Conservation (phyloP, 2,888 invertebrate genomes). For the Netelia fuscicornis region DNA sequence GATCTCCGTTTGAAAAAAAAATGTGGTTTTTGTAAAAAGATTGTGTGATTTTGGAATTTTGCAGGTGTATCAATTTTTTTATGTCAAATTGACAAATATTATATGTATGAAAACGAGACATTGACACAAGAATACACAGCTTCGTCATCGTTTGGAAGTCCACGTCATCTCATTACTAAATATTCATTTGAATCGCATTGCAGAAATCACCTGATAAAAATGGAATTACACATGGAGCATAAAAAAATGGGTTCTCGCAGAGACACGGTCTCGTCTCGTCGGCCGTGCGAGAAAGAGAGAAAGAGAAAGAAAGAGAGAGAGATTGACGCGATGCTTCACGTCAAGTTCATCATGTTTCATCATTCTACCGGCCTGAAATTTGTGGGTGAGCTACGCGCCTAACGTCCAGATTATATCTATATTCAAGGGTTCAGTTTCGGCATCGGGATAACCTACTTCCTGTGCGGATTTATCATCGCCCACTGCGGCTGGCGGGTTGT, state of each 20-base stretch:
- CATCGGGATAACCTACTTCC: constrained; percentile 90
- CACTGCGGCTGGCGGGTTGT: constrained; percentile 89
- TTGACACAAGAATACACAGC: constrained; percentile 64
- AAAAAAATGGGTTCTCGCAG: constrained; percentile 71
- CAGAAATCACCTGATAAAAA: constrained; percentile 76
- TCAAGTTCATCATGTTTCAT: constrained; percentile 81
- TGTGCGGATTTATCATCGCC: constrained; percentile 90
- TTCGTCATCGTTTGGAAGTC: constrained; percentile 74
- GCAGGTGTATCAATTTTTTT: background rate
- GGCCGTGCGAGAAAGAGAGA: constrained; percentile 40
- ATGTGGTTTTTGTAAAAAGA: background rate
- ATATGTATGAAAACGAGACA: background rate
- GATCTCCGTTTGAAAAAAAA: too few species aligned
- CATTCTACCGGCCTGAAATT: constrained; percentile 79
- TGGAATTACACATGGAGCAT: constrained; percentile 48
- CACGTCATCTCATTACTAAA: constrained; percentile 80
- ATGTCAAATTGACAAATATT: background rate
- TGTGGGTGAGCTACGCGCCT: constrained; percentile 82
- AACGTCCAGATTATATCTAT: constrained; percentile 81
- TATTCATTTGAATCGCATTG: constrained; percentile 83
- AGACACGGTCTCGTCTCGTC: constrained; percentile 39
- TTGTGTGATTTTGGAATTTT: background rate
- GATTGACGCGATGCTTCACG: constrained; percentile 59
- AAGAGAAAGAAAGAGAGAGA: constrained; percentile 53
- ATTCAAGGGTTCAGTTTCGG: constrained; percentile 89